Base-by-base conservation (phyloP, 2,113 vertebrate genomes). In the Hassar affinis region DNA sequence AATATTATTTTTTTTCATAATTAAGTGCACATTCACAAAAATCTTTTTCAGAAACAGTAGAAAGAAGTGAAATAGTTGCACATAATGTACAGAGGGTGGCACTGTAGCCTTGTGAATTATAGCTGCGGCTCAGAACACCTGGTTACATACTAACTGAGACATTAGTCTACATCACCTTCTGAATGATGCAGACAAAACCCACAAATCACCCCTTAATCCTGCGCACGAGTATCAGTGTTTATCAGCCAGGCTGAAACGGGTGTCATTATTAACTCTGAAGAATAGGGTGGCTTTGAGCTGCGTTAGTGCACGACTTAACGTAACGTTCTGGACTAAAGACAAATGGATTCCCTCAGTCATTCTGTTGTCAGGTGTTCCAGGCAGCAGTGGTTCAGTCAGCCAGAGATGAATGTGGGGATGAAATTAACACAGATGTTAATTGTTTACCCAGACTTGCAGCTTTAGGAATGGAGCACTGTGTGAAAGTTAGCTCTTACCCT, bases 201-300 rank as follows among this genome's bases (percentile, higher is more conserved):
- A 91, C 91, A 93, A 92, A 92, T 94, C 90, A 91, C 87, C 88
- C 82, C 83, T 90, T 93, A 92, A 92, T 92, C 86, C 86, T 74
- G 56, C 90, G 91, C 91, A 92, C 87, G 88, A 92, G 89, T 91
- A 92, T 91, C 92, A 89, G 91, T 92, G 89, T 92, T 92, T 90
- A 94, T 94, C 93, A 93, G 87, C 88, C n/a, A 74, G 80, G 86
- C 85, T 89, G 89, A 91, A 92, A 92, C 91, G 88, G 89, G 90
- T 91, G 91, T 90, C 91, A 93, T 91, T 92, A 91, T 92, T 93
- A 93, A 93, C 87, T 84, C 89, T 92, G 90, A 92, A 91, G 89
- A 93, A 93, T 92, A 88, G 86, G 76, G 79, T 90, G 86, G 90
- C 88, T 93, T 91, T 90, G 87, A 88, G 88, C 80, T 86, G 87